Conservation (phyloP, 2,888 invertebrate genomes). For the Dasypogon diadema region DNA sequence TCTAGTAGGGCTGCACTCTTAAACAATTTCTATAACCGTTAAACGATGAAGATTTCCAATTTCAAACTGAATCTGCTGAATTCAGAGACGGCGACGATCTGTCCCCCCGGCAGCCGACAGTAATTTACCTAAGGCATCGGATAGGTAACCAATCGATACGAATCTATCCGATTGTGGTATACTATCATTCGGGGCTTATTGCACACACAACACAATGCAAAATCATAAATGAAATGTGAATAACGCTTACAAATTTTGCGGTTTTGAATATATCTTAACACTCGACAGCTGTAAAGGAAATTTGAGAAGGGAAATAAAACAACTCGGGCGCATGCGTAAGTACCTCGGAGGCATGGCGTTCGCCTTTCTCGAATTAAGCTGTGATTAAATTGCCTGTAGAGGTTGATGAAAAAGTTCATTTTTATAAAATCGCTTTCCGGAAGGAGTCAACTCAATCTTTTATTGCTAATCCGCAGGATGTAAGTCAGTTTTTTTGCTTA, state of each 20-base stretch:
- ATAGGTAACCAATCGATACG: slow-evolving; percentile 21
- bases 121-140: background rate
- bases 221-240: slow-evolving; percentile 45
- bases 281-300: slow-evolving; percentile 16
- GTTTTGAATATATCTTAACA: slow-evolving; percentile 24
- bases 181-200: background rate
- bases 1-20: slow-evolving; percentile 24
- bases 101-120: background rate
- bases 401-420: background rate
- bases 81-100: background rate
- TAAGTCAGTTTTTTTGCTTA: too few relatives aligned
- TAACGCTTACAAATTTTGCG: slow-evolving; percentile 49
- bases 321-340: slow-evolving; percentile 32
- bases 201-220: slow-evolving; percentile 13
- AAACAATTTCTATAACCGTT: slow-evolving; percentile 28
- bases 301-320: slow-evolving; percentile 16
- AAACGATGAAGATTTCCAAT: slow-evolving; percentile 18
- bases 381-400: background rate
- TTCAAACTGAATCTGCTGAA: slow-evolving; percentile 25
- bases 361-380: background rate
- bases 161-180: slow-evolving; percentile 14
- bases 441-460: too few relatives aligned
- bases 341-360: background rate
- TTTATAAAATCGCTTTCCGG: background rate
- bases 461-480: too few relatives aligned